Evolutionary conservation across 2,797 vertebrate species (phyloP).

Genomic region (Enteromius anoplus): DNA sequence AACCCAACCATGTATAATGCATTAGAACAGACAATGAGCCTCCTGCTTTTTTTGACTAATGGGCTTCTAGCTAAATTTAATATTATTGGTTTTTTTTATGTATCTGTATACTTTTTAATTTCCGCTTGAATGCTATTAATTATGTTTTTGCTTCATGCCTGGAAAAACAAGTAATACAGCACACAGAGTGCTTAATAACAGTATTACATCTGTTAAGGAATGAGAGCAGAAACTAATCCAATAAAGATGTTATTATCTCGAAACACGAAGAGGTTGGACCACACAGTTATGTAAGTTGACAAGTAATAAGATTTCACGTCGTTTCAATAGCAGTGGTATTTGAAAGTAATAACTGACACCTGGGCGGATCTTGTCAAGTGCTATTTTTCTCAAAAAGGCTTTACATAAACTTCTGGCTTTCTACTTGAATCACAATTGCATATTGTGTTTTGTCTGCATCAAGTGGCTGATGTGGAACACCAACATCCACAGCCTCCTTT

Average conservation of each 20-base stretch:
- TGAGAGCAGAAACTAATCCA: not conserved
- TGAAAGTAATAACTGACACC: slow-evolving; percentile 33
- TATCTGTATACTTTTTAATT: slow-evolving; percentile 7
- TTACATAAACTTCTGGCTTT: slow-evolving; percentile 47
- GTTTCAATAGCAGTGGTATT: slow-evolving; percentile 9
- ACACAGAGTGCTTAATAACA: not conserved
- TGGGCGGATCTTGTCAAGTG: slow-evolving; percentile 21
- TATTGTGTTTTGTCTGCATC: slow-evolving; percentile 47
- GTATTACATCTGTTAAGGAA: not conserved
- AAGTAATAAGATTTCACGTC: slow-evolving; percentile 31
- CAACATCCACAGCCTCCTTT: slow-evolving; percentile 17
- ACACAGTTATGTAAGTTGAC: not conserved
- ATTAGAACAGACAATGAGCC: slow-evolving; percentile 42
- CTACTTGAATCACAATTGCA: slow-evolving; percentile 50
- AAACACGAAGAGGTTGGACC: not conserved
- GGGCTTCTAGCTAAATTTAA: slow-evolving; percentile 6
- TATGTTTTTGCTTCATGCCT: not conserved
- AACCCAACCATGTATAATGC: slow-evolving; percentile 53
- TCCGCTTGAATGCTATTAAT: not conserved
- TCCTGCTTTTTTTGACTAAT: slow-evolving; percentile 35
- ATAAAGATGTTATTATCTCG: not conserved
- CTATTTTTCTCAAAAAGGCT: slow-evolving; percentile 34
- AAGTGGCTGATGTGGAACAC: slow-evolving; percentile 25
- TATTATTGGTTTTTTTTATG: not conserved
- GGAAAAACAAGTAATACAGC: not conserved